Evolutionary conservation across 2,888 invertebrate species (phyloP).

Genomic region (Thecophora atra): DNA sequence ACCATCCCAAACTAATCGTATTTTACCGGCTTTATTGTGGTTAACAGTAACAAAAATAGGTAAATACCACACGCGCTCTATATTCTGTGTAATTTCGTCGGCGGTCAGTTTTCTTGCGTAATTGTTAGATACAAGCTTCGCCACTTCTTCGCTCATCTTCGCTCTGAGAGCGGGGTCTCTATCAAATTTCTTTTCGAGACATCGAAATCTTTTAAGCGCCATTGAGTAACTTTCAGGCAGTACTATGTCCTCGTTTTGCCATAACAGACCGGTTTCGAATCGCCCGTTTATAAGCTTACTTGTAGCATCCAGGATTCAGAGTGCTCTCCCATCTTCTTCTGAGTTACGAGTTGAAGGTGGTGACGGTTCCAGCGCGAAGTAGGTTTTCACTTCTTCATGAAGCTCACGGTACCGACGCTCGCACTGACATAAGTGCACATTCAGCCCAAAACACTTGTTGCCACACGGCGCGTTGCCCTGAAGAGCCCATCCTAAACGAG

Average conservation of each 20-base stretch:
- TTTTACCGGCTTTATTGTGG: no score
- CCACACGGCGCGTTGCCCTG: slow-evolving; percentile 9
- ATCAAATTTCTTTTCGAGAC: slow-evolving; percentile 42
- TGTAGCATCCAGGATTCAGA: slow-evolving; percentile 39
- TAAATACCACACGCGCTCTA: no score
- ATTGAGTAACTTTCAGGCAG: slow-evolving; percentile 30
- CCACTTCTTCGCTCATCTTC: slow-evolving; percentile 39
- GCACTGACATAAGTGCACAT: background rate
- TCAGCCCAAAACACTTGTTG: background rate
- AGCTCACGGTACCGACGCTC: background rate
- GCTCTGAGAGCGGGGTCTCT: slow-evolving; percentile 38
- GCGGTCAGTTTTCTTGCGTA: slow-evolving; percentile 36
- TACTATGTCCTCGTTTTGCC: slow-evolving; percentile 43
- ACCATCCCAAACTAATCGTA: no score
- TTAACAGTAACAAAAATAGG: no score
- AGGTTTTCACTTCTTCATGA: background rate
- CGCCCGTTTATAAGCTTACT: slow-evolving; percentile 32
- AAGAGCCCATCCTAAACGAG: slow-evolving; percentile 36
- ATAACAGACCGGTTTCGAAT: slow-evolving; percentile 47
- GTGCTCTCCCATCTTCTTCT: slow-evolving; percentile 33
- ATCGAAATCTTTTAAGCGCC: slow-evolving; percentile 42
- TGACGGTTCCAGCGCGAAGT: background rate
- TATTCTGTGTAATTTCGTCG: slow-evolving; percentile 16
- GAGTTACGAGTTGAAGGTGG: slow-evolving; percentile 27
- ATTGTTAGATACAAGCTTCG: slow-evolving; percentile 42